Evolutionary conservation across 2,113 vertebrate genomes (phyloP).

Genomic region (Poeciliopsis retropinna): DNA sequence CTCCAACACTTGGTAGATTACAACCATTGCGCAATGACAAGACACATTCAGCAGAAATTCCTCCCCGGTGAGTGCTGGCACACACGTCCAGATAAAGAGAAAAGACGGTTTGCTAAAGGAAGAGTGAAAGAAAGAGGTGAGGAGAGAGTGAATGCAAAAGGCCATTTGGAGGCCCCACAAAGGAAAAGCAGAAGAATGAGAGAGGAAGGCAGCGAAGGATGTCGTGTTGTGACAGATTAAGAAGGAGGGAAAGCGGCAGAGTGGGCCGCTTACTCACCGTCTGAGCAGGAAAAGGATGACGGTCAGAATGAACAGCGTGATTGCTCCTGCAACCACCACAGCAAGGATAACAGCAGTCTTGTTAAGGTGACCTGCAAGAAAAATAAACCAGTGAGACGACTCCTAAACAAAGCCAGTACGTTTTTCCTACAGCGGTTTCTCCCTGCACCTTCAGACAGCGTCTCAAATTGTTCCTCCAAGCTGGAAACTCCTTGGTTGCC

Average conservation of each 20-base stretch:
- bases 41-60: constrained; percentile 68
- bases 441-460: constrained; percentile 69
- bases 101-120: constrained; percentile 61
- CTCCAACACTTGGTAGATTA: constrained; percentile 56
- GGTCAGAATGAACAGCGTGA: constrained; percentile 78
- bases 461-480: constrained; percentile 89
- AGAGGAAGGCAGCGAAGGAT: constrained; percentile 48
- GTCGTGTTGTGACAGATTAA: constrained; percentile 31
- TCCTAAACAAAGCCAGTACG: background rate
- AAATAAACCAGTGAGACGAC: background rate
- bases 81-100: constrained; percentile 68
- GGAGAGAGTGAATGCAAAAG: constrained; percentile 64
- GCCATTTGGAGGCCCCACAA: constrained; percentile 61
- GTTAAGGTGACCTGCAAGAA: constrained; percentile 50
- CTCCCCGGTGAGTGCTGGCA: constrained; percentile 59
- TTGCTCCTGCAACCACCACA: constrained; percentile 49
- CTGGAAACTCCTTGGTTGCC: constrained; percentile 80
- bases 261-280: constrained; percentile 75
- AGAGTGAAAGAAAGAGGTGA: constrained; percentile 58
- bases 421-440: background rate
- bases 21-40: constrained; percentile 69
- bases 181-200: constrained; percentile 64
- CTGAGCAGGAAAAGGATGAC: constrained; percentile 80
- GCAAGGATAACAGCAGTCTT: constrained; percentile 78
- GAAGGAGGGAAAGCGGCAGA: background rate